Evolutionary conservation across 2,888 invertebrate genomes (phyloP).

Genomic region (Latrodectus hesperus): DNA sequence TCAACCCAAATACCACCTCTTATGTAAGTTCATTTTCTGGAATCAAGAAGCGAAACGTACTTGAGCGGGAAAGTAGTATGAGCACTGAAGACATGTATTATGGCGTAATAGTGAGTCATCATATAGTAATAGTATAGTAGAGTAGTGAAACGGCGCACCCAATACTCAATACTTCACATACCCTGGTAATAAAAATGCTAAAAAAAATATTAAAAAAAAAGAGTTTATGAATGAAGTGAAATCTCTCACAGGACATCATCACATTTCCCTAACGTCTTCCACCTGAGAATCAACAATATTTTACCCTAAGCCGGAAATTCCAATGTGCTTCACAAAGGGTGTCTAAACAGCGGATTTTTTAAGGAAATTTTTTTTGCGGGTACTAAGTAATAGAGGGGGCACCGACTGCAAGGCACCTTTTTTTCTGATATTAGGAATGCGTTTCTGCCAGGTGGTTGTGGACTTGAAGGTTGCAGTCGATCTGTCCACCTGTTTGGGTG

Average conservation of each 20-base stretch:
- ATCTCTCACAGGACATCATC: not conserved
- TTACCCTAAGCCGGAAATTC: conserved; percentile 53
- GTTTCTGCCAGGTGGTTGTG: conserved; percentile 20
- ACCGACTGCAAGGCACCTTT: not conserved
- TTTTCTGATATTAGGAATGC: not conserved
- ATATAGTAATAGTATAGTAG: not conserved
- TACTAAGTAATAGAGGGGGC: not conserved
- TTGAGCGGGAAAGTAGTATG: no score
- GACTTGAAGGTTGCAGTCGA: not conserved
- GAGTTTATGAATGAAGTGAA: not conserved
- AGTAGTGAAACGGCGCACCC: not conserved
- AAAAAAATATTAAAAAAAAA: not conserved
- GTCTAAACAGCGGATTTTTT: not conserved
- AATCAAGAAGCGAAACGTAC: no score
- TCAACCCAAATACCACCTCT: no score
- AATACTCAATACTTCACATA: not conserved
- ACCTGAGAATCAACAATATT: not conserved
- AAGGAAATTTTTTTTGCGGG: not conserved
- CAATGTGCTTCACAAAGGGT: conserved; percentile 34
- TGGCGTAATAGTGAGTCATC: not conserved
- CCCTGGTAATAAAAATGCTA: not conserved
- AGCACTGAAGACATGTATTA: not conserved
- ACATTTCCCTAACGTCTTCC: not conserved
- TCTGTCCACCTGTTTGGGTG: conserved; percentile 30
- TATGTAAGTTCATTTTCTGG: no score